Percentiles rank a stretch among this genome's conserved stretches.
phyloP scores from a whole-genome alignment of 92 coral and sea anemone genomes.

The Umimayanthus chanpuru region DNA sequence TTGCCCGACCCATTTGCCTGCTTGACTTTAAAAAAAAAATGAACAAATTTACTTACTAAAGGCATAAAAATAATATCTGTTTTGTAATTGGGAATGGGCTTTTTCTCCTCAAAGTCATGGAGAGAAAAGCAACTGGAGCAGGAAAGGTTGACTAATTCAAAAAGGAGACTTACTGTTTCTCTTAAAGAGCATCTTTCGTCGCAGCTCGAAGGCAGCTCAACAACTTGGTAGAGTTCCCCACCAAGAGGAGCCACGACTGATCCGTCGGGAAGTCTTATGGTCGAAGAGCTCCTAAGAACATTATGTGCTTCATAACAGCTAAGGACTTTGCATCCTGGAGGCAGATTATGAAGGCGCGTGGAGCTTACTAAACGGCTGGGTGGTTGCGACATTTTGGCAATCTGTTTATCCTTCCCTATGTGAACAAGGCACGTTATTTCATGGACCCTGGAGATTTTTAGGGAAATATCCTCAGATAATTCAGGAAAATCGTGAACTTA shows the following conservation, averaged over 20 bases:
- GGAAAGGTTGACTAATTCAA: neutral
- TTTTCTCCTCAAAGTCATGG: neutral
- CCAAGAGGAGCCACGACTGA: conserved; percentile 84
- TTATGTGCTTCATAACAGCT: conserved; percentile 78
- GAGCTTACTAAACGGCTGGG: conserved; percentile 40
- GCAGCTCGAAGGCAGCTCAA: conserved; percentile 81
- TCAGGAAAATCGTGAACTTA: neutral
- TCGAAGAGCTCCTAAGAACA: conserved; percentile 76
- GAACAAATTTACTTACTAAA: neutral
- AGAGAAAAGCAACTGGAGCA: neutral
- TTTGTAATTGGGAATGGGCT: neutral
- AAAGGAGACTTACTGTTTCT: conserved; percentile 52
- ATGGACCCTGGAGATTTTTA: neutral
- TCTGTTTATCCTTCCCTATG: neutral
- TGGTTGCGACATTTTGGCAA: conserved; percentile 17
- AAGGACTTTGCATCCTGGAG: conserved; percentile 85
- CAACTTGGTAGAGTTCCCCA: conserved; percentile 87
- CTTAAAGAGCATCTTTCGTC: conserved; percentile 74
- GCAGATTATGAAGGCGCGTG: conserved; percentile 64
- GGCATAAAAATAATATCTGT: neutral
- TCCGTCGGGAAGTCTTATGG: conserved; percentile 82
- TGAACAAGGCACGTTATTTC: neutral
- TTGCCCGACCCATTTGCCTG: neutral
- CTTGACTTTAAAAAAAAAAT: neutral
- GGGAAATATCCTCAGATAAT: neutral